Base-by-base conservation (phyloP, 2,888 invertebrate species). In the Microplitis manilae region DNA sequence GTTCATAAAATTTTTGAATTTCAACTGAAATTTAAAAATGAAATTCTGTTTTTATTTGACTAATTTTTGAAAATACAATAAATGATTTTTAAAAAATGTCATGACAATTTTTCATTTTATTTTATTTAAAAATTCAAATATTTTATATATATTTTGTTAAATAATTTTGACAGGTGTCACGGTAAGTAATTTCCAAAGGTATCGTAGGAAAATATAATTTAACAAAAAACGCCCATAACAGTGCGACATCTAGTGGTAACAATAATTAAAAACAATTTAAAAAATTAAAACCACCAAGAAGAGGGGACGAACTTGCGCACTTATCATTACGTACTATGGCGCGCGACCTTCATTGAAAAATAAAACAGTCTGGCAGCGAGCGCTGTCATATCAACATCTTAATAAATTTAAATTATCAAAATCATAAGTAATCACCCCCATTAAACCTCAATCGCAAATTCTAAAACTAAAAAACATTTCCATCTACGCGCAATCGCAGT, bases 361-460 rank as follows among this genome's bases (percentile, higher is more conserved):
- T 70, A 70, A 70, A 70, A 60, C 61, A 70, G 60, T 70, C 60
- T 59, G 59, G 60, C 38, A 38, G n/a, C 38, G 70, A 30, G 70
- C 30, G 70, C 50, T 61, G 70, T 59, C 41, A 15, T 68, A 17
- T 39, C 40, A 15, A 59, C 59, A n/a, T 30, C 30, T 13, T 5
- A 0, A 9, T 1, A 13, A 4, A n/a, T 13, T 20, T 68, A 6
- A 30, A 30, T 15, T 15, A 6, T 15, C 40, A 5, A 68, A 40
- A 40, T 8, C 15, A 13, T 15, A 1, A 68, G n/a, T 6, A 15
- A 13, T 15, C 40, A 30, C 4, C 50, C 50, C 50, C 50, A 13
- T 50, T 6, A 13, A 30, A 30, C 30, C 2, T 30, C 30, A 13
- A 1, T 50, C 50, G 50, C 50, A 13, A 9, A 50, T 50, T 50